Evolutionary conservation across 1,140 invertebrate species (phyloP).

Genomic region (Myzus persicae): DNA sequence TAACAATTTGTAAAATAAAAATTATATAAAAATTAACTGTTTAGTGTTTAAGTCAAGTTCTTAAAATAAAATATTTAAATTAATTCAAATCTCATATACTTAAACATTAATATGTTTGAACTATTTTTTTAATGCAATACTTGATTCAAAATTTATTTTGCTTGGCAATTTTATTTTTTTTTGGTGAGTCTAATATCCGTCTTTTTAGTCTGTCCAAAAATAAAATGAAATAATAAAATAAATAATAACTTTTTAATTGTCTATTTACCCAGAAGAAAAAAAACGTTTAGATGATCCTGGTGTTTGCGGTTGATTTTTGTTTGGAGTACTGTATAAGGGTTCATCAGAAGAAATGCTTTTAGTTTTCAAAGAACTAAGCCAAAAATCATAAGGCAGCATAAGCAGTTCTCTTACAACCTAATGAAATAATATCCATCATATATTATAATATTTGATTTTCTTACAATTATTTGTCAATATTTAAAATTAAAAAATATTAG

Average conservation of each 20-base stretch:
- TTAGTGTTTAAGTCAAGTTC: background rate
- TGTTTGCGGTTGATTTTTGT: background rate
- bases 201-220: background rate
- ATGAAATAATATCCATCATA: background rate
- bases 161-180: background rate
- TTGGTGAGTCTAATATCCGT: constrained; percentile 2
- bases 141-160: constrained; percentile 5
- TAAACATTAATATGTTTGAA: background rate
- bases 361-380: background rate
- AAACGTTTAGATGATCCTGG: constrained; percentile 3
- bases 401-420: constrained; percentile 44
- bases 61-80: background rate
- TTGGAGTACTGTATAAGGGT: constrained; percentile 17
- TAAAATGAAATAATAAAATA: background rate
- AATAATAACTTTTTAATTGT: background rate
- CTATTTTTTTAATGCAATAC: background rate
- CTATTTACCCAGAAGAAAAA: constrained; percentile 35
- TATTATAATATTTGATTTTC: background rate
- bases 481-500: background rate
- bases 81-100: background rate
- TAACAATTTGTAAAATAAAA: constrained; percentile 16
- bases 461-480: background rate
- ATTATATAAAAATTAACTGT: background rate
- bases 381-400: constrained; percentile 12
- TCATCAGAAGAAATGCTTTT: background rate